phyloP scores from a whole-genome alignment of 2,113 vertebrate species.

The Sigmodon hispidus region DNA sequence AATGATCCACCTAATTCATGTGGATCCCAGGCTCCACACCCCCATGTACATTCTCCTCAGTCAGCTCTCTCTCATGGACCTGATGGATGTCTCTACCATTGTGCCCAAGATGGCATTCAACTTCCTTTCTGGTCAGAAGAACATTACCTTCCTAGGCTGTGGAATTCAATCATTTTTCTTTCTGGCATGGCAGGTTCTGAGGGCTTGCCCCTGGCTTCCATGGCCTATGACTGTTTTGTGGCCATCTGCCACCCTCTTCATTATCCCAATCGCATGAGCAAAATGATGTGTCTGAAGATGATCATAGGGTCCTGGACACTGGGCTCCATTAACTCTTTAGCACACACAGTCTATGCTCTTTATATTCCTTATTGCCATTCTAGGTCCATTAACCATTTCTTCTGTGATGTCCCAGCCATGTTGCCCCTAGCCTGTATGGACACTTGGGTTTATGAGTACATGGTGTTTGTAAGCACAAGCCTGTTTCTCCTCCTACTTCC shows the following conservation, averaged over 20 bases:
- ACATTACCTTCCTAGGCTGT: conserved; percentile 49
- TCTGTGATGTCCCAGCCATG: conserved; percentile 36
- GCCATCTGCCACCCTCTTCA: conserved; percentile 45
- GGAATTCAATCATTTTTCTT: conserved; percentile 48
- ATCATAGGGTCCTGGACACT: conserved; percentile 53
- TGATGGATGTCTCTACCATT: conserved; percentile 6
- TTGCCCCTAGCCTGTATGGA: conserved; percentile 32
- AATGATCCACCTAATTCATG: conserved; percentile 34
- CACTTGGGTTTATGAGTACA: conserved; percentile 24
- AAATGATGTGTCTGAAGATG: background rate
- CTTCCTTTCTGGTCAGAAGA: conserved; percentile 24
- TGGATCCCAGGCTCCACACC: conserved; percentile 34
- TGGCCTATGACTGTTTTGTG: conserved; percentile 59
- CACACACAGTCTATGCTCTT: conserved; percentile 25
- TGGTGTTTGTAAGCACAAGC: background rate
- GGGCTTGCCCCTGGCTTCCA: conserved; percentile 55
- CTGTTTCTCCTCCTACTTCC: background rate
- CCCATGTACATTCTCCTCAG: conserved; percentile 40
- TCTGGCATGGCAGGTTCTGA: conserved; percentile 41
- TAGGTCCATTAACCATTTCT: conserved; percentile 24
- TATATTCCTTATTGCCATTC: conserved; percentile 7
- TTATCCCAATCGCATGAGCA: conserved; percentile 46
- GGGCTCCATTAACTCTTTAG: conserved; percentile 42
- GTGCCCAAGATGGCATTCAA: conserved; percentile 48
- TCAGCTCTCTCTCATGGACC: conserved; percentile 61